phyloP scores from a whole-genome alignment of 1,140 invertebrate species.

The Eupeodes corollae region DNA sequence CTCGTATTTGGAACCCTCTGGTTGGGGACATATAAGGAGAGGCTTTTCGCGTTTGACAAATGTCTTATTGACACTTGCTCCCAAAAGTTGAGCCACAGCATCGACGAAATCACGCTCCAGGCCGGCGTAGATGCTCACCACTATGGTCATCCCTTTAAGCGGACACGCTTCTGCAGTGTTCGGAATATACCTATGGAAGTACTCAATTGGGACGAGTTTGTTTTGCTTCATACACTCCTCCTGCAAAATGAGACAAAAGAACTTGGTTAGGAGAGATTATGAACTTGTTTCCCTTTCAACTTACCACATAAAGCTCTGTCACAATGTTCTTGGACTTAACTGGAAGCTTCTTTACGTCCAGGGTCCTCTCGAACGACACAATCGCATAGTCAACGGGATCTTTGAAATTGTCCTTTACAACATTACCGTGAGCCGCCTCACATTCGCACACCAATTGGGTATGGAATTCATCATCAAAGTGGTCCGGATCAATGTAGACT shows the following conservation, averaged over 20 bases:
- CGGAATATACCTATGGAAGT: slow-evolving; percentile 52
- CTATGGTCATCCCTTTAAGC: slow-evolving; percentile 58
- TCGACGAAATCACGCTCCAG: slow-evolving; percentile 60
- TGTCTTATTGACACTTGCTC: slow-evolving; percentile 49
- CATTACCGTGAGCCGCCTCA: slow-evolving; percentile 37
- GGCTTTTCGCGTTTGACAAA: slow-evolving; percentile 43
- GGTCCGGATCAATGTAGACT: slow-evolving; percentile 38
- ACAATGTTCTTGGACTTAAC: slow-evolving; percentile 43
- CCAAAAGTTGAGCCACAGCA: slow-evolving; percentile 53
- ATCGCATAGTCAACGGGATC: slow-evolving; percentile 48
- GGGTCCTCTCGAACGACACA: slow-evolving; percentile 36
- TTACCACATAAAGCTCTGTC: slow-evolving; percentile 45
- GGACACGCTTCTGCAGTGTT: slow-evolving; percentile 41
- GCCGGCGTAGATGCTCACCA: slow-evolving; percentile 61
- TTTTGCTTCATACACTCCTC: slow-evolving; percentile 51
- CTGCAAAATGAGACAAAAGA: slow-evolving; percentile 23
- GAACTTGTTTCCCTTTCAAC: slow-evolving; percentile 12
- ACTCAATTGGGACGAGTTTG: slow-evolving; percentile 43
- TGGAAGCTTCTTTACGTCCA: slow-evolving; percentile 27
- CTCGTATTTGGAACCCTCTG: slow-evolving; percentile 67
- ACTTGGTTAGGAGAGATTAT: too few species aligned
- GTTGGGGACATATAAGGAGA: slow-evolving; percentile 53
- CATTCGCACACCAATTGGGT: slow-evolving; percentile 35
- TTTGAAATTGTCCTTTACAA: slow-evolving; percentile 37
- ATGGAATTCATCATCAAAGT: slow-evolving; percentile 35